Evolutionary conservation across 1,140 invertebrate species (phyloP).

Genomic region (Theocolax elegans): DNA sequence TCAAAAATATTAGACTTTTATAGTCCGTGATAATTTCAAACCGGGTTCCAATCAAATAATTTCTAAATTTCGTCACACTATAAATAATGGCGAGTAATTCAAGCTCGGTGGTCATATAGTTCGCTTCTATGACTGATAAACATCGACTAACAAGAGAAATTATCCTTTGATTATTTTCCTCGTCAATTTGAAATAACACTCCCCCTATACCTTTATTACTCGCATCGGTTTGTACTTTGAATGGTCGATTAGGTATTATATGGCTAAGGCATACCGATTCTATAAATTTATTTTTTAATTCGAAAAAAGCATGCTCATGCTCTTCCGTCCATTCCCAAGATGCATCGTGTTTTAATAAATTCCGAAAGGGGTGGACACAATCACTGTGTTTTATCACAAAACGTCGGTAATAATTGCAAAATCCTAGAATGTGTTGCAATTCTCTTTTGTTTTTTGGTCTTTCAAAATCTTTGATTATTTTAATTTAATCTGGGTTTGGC

Average conservation of each 20-base stretch:
- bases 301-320: slow-evolving; percentile 30
- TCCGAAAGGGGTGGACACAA: slow-evolving; percentile 39
- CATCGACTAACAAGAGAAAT: slow-evolving; percentile 42
- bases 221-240: slow-evolving; percentile 43
- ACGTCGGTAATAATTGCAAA: slow-evolving; percentile 42
- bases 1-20: slow-evolving; percentile 60
- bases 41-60: slow-evolving; percentile 41
- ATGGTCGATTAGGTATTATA: not conserved
- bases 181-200: slow-evolving; percentile 40
- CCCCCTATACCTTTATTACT: slow-evolving; percentile 40
- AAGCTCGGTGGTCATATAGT: slow-evolving; percentile 54
- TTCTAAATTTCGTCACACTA: slow-evolving; percentile 52
- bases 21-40: slow-evolving; percentile 65
- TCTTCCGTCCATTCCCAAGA: slow-evolving; percentile 41
- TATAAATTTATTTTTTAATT: slow-evolving; percentile 40
- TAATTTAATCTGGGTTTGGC: slow-evolving; percentile 26
- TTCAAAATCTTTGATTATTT: slow-evolving; percentile 35
- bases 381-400: slow-evolving; percentile 36
- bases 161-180: no score
- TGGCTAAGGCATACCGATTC: slow-evolving; percentile 20
- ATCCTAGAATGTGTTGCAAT: slow-evolving; percentile 41
- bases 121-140: slow-evolving; percentile 6
- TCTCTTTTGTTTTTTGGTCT: slow-evolving; percentile 37
- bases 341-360: slow-evolving; percentile 32
- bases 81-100: slow-evolving; percentile 56